phyloP scores from a whole-genome alignment of 2,113 vertebrate genomes.

The Epinephelus moara region DNA sequence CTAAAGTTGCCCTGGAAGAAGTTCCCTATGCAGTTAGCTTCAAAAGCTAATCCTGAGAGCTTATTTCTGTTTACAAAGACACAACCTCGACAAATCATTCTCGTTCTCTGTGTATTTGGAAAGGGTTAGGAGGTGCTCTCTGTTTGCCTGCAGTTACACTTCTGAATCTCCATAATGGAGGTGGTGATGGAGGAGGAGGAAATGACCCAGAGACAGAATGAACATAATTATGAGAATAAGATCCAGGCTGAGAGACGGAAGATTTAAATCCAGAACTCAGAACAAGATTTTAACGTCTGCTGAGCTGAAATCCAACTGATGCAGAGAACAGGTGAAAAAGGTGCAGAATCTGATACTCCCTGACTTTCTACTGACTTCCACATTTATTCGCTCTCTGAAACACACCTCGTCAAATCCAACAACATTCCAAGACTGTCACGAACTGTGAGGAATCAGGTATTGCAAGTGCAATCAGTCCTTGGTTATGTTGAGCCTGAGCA shows the following conservation, averaged over 20 bases:
- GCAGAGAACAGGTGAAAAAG: background rate
- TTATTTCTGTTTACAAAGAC: too few species aligned
- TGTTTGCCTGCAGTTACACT: too few species aligned
- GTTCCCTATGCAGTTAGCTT: background rate
- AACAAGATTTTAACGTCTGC: background rate
- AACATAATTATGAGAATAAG: background rate
- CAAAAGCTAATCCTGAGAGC: background rate
- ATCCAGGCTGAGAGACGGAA: background rate
- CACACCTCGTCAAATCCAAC: background rate
- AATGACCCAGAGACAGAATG: too few species aligned
- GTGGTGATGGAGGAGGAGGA: too few species aligned
- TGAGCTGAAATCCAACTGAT: background rate
- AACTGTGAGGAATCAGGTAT: background rate
- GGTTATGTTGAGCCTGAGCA: background rate
- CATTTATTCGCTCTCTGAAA: background rate
- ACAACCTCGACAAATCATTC: too few species aligned
- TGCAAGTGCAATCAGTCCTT: background rate
- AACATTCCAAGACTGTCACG: background rate
- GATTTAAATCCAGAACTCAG: background rate
- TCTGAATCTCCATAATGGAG: too few species aligned
- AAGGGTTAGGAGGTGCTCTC: background rate
- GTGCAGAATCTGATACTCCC: too few species aligned
- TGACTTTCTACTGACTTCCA: too few species aligned
- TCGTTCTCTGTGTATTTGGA: too few species aligned
- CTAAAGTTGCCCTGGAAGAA: background rate